Evolutionary conservation across 2,888 invertebrate species (phyloP).

Genomic region (Tupiocoris notatus): DNA sequence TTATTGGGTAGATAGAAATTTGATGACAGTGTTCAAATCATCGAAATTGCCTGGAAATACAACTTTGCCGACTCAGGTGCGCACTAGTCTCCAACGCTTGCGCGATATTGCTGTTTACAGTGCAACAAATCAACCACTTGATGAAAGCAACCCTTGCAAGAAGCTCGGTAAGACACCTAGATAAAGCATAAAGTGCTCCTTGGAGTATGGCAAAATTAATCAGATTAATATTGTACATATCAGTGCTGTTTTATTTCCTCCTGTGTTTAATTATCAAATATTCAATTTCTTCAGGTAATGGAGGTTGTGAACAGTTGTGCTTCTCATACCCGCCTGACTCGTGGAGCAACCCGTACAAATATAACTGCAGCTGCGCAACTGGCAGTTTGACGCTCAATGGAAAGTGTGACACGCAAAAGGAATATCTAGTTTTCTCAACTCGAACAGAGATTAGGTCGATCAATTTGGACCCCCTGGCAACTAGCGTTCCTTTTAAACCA

Average conservation of each 20-base stretch:
- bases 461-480: constrained; percentile 79
- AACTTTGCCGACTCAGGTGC: constrained; percentile 67
- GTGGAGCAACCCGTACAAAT: constrained; percentile 55
- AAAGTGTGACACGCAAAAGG: constrained; percentile 78
- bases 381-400: constrained; percentile 69
- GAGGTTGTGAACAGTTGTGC: constrained; percentile 91
- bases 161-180: constrained; percentile 55
- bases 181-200: no score
- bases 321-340: constrained; percentile 81
- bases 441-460: constrained; percentile 90
- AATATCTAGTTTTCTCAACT: constrained; percentile 91
- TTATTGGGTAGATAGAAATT: constrained; percentile 92
- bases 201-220: no score
- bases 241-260: background rate
- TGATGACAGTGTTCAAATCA: constrained; percentile 78
- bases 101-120: constrained; percentile 92
- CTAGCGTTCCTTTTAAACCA: constrained; percentile 80
- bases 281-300: constrained; percentile 59
- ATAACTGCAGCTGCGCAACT: constrained; percentile 87
- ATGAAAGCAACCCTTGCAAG: constrained; percentile 77
- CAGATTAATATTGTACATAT: no score
- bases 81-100: constrained; percentile 80
- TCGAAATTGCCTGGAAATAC: constrained; percentile 74
- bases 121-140: constrained; percentile 79
- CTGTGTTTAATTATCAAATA: background rate